Percentiles rank a stretch among this genome's conserved stretches.
phyloP scores from a whole-genome alignment of 23 tunicate genomes.

The Halocynthia aurantium region DNA sequence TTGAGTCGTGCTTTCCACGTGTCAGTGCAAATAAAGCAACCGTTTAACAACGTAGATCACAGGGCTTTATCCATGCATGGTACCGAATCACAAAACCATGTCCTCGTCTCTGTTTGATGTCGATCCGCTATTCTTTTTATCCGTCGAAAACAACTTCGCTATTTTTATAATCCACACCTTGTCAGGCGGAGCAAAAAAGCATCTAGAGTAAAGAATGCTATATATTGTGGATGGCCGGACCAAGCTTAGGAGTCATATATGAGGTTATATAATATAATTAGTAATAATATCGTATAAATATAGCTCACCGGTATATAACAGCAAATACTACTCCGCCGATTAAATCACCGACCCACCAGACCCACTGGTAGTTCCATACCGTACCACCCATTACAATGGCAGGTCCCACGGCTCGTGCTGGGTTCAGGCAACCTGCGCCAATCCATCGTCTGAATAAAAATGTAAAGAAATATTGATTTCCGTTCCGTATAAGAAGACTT shows the following conservation, averaged over 20 bases:
- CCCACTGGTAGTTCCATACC: constrained; percentile 82
- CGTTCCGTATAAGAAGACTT: background rate
- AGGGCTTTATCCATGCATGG: too few species aligned
- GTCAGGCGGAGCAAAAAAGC: constrained; percentile 71
- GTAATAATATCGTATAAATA: background rate
- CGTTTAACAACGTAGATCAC: too few species aligned
- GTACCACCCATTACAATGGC: constrained; percentile 76
- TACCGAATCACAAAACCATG: too few species aligned
- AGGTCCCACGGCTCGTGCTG: constrained; percentile 87
- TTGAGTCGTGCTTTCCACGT: too few species aligned
- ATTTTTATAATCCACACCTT: constrained; percentile 63
- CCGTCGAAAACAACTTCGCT: background rate
- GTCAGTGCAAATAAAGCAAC: too few species aligned
- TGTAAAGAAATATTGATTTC: background rate
- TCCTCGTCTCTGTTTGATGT: too few species aligned
- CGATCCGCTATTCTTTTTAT: too few species aligned
- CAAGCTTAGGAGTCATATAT: background rate
- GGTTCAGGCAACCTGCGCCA: constrained; percentile 79
- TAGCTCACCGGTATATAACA: constrained; percentile 70
- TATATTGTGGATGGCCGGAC: background rate
- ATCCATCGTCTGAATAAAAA: constrained; percentile 60
- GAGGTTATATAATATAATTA: background rate
- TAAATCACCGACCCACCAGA: constrained; percentile 94
- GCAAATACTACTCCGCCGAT: constrained; percentile 69
- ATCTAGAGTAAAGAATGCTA: constrained; percentile 18